Evolutionary conservation across 2,888 invertebrate genomes (phyloP).

Genomic region (Mycalesis mineus): DNA sequence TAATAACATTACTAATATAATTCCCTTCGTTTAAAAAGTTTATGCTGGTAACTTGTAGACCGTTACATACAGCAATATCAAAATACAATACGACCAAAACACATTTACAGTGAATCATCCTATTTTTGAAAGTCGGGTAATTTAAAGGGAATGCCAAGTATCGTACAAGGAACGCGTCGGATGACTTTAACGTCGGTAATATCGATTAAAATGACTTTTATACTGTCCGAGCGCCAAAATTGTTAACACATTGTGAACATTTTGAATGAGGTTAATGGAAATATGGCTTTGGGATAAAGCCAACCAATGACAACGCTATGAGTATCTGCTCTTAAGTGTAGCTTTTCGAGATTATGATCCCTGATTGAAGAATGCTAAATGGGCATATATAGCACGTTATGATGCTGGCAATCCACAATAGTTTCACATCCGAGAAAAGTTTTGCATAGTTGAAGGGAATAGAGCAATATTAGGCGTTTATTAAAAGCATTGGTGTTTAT

Average conservation of each 20-base stretch:
- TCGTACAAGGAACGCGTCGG: background rate
- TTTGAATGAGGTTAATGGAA: constrained; percentile 10
- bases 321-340: background rate
- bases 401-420: background rate
- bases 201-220: constrained; percentile 10
- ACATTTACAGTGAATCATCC: background rate
- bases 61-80: too few species aligned
- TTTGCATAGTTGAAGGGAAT: too few species aligned
- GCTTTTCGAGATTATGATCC: constrained; percentile 1
- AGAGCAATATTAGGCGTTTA: too few species aligned
- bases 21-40: too few species aligned
- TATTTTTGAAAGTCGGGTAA: constrained; percentile 19
- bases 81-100: too few species aligned
- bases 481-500: too few species aligned
- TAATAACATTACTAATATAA: too few species aligned
- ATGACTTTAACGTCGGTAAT: background rate
- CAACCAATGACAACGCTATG: background rate
- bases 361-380: constrained; percentile 2
- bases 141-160: background rate
- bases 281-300: constrained; percentile 10
- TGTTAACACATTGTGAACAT: constrained; percentile 1
- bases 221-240: constrained; percentile 6
- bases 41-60: too few species aligned
- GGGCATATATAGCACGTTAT: background rate
- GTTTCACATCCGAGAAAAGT: too few species aligned